Conservation (phyloP, 2,888 invertebrate genomes). For the Caenorhabditis sinica region DNA sequence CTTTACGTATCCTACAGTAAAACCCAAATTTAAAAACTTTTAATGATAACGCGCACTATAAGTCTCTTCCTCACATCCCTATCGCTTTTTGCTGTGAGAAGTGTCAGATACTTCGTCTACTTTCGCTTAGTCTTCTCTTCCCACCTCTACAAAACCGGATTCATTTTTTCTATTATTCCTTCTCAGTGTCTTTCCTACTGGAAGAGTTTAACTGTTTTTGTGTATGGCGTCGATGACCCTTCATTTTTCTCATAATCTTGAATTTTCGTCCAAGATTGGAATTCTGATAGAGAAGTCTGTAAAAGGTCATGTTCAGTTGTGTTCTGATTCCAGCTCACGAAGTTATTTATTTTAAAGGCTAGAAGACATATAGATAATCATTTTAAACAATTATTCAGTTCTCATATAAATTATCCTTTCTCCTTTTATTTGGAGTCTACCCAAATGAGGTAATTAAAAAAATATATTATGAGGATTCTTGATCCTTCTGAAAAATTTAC, state of each 20-base stretch:
- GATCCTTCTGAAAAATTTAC: too few species aligned
- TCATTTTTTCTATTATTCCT: conserved; percentile 18
- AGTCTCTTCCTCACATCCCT: conserved; percentile 2
- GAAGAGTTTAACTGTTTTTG: background rate
- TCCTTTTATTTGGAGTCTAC: too few species aligned
- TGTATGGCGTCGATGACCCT: background rate
- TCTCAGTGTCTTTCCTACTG: background rate
- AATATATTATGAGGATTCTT: too few species aligned
- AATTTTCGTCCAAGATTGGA: too few species aligned
- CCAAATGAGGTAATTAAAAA: too few species aligned
- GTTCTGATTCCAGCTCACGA: too few species aligned
- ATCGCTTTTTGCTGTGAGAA: conserved; percentile 19
- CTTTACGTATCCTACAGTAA: background rate
- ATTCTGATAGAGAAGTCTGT: too few species aligned
- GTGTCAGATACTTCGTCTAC: conserved; percentile 50
- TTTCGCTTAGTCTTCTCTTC: conserved; percentile 44
- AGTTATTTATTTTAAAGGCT: too few species aligned
- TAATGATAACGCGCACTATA: conserved; percentile 4
- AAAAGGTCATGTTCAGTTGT: background rate
- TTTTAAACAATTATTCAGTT: too few species aligned
- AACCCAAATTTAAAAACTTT: conserved; percentile 1
- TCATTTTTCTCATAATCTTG: background rate
- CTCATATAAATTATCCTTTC: too few species aligned
- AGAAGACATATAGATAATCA: too few species aligned
- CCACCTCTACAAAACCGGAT: conserved; percentile 53